Evolutionary conservation across 35 echinoderm and acorn worm genomes (phyloP).

Genomic region (Heliocidaris erythrogramma): DNA sequence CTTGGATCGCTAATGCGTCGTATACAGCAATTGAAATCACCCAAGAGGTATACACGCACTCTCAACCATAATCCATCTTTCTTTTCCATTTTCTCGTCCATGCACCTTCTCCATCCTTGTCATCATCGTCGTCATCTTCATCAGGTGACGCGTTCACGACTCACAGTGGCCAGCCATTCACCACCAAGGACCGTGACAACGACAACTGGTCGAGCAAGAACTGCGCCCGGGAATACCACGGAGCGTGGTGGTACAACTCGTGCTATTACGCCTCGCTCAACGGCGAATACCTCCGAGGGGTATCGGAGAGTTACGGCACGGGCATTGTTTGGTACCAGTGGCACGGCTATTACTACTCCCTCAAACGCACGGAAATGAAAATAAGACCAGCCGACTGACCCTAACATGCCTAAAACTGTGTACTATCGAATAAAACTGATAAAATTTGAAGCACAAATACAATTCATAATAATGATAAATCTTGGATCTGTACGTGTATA

Average conservation of each 20-base stretch:
- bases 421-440: not conserved
- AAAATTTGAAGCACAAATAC: not conserved
- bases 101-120: not conserved
- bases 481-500: too few relatives aligned
- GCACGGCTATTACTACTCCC: constrained; percentile 84
- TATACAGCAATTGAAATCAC: too few relatives aligned
- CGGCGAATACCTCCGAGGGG: constrained; percentile 60
- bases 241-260: constrained; percentile 78
- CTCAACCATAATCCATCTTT: too few relatives aligned
- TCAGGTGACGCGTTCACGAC: constrained; percentile 64
- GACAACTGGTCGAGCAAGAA: constrained; percentile 69
- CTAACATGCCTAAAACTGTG: too few relatives aligned
- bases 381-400: constrained; percentile 58
- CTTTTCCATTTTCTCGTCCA: too few relatives aligned
- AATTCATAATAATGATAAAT: too few relatives aligned
- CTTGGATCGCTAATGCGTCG: too few relatives aligned
- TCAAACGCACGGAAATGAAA: constrained; percentile 89
- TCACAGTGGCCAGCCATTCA: constrained; percentile 60
- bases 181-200: constrained; percentile 76
- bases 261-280: constrained; percentile 78
- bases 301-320: constrained; percentile 58
- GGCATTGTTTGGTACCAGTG: constrained; percentile 82
- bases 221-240: constrained; percentile 62
- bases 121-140: not conserved
- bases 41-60: too few relatives aligned